phyloP scores from a whole-genome alignment of 2,113 vertebrate genomes.

The Ailurus styani region DNA sequence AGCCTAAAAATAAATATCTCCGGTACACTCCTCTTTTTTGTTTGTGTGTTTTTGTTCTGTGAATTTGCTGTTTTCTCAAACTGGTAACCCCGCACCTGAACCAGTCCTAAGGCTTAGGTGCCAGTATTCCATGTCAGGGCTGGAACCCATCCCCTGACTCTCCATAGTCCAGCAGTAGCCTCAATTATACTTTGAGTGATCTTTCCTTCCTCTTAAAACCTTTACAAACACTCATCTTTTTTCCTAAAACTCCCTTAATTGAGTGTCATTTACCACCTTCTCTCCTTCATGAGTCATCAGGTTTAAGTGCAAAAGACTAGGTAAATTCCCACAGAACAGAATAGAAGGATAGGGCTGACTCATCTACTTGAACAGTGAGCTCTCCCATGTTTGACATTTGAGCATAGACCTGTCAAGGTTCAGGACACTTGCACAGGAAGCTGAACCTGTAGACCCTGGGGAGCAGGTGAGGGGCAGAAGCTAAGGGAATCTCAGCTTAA shows the following conservation, averaged over 20 bases:
- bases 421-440: not conserved
- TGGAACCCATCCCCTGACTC: rapidly evolving
- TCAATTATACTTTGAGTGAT: not conserved
- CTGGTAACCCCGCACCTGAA: not conserved
- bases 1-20: not conserved
- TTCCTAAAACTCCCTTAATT: not conserved
- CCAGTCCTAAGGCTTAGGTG: rapidly evolving
- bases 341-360: not conserved
- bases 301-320: not conserved
- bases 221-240: not conserved
- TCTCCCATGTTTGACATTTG: not conserved
- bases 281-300: not conserved
- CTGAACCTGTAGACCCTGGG: not conserved
- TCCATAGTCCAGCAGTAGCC: not conserved
- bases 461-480: not conserved
- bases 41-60: not conserved
- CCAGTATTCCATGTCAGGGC: rapidly evolving
- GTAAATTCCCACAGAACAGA: not conserved
- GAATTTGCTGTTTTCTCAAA: not conserved
- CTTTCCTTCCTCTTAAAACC: not conserved
- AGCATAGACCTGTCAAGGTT: not conserved
- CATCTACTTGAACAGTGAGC: not conserved
- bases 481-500: not conserved
- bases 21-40: not conserved
- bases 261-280: not conserved